phyloP scores from a whole-genome alignment of 1,140 invertebrate genomes.

The Maconellicoccus hirsutus region DNA sequence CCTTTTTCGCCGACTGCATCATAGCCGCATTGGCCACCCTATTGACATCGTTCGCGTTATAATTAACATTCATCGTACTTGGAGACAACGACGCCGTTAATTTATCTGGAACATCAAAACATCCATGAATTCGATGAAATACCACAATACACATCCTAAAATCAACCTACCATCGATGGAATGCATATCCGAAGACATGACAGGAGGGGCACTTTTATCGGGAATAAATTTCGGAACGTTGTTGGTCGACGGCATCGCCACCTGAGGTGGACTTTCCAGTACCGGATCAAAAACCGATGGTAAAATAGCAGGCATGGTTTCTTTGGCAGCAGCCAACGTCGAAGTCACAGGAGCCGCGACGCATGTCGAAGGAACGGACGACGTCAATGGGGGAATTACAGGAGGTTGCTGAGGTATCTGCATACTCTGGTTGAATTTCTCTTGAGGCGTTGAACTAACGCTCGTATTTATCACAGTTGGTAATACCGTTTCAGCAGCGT shows the following conservation, averaged over 20 bases:
- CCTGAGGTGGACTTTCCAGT: conserved; percentile 33
- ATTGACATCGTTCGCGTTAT: not conserved
- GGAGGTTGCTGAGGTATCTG: conserved; percentile 3
- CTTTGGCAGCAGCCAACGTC: conserved; percentile 31
- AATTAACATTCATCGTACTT: not conserved
- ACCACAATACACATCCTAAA: too few relatives aligned
- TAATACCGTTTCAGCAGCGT: not conserved
- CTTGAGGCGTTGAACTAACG: not conserved
- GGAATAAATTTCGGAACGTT: not conserved
- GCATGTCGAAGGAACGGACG: conserved; percentile 35
- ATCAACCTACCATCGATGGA: not conserved
- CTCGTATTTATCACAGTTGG: conserved; percentile 13
- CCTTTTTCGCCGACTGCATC: not conserved
- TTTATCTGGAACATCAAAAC: not conserved
- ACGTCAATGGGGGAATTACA: not conserved
- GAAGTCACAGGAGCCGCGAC: conserved; percentile 25
- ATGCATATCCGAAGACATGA: not conserved
- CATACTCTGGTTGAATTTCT: not conserved
- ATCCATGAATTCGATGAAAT: too few relatives aligned
- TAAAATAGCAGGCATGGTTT: conserved; percentile 31
- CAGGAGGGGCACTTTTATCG: not conserved
- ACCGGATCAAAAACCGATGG: conserved; percentile 53
- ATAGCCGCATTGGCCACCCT: not conserved
- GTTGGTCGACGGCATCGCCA: not conserved
- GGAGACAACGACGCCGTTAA: not conserved